Percentiles rank a stretch among this genome's conserved stretches.
These are phyloP conservation scores for Sabellastarte sp. DNA, from an alignment of 2,888 invertebrate species.

Conservation along the genomic window DNA sequence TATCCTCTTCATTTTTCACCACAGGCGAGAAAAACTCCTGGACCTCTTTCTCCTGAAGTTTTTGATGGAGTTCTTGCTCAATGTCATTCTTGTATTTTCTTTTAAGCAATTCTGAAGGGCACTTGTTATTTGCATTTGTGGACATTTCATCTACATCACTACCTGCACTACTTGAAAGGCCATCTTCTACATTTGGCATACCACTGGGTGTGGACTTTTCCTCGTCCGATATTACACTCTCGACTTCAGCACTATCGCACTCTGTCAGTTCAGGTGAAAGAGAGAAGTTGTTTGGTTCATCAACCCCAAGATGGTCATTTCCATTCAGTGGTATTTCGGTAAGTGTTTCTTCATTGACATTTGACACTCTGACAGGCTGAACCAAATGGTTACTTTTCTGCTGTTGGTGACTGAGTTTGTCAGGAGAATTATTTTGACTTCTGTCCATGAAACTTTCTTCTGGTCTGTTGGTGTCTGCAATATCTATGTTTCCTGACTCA, in stretches of 20 bases:
- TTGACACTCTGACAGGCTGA: constrained; percentile 1
- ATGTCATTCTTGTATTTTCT: too few relatives aligned
- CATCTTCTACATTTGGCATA: constrained; percentile 92
- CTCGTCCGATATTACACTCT: constrained; percentile 63
- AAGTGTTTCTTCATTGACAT: constrained; percentile 15
- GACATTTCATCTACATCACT: constrained; percentile 74
- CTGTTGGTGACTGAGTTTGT: not conserved
- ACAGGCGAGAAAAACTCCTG: too few relatives aligned
- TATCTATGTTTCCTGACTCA: constrained; percentile 19
- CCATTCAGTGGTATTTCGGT: constrained; percentile 22
- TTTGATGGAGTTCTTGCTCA: too few relatives aligned
- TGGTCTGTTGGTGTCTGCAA: not conserved
- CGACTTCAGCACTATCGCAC: constrained; percentile 84
- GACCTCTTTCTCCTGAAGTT: too few relatives aligned
- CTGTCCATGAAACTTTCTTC: too few relatives aligned
- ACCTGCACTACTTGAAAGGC: constrained; percentile 87
- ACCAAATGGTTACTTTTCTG: not conserved
- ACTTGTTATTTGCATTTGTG: too few relatives aligned
- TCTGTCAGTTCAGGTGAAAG: constrained; percentile 90
- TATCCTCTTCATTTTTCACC: too few relatives aligned
- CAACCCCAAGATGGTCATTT: constrained; percentile 25
- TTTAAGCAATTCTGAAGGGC: too few relatives aligned
- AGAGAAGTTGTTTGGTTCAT: constrained; percentile 17
- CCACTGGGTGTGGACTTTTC: constrained; percentile 8
- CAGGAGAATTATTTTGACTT: too few relatives aligned